Evolutionary conservation across 2,888 invertebrate genomes (phyloP).

Genomic region (Thymelicus lineola): DNA sequence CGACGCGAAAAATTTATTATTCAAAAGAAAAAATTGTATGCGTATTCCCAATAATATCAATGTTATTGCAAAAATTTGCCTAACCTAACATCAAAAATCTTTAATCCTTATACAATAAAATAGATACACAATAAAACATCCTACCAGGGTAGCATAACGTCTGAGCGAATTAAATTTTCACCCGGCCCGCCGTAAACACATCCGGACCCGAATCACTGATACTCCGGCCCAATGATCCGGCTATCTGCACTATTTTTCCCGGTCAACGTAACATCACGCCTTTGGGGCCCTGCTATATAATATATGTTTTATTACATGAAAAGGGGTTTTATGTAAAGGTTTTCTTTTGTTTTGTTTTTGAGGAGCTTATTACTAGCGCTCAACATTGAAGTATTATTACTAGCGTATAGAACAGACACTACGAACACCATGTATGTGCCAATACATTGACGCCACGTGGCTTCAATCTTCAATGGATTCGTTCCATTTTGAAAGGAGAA

Average conservation of each 20-base stretch:
- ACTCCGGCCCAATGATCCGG: conserved; percentile 77
- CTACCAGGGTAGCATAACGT: background rate
- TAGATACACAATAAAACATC: background rate
- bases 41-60: no score
- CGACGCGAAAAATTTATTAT: no score
- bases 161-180: conserved; percentile 20
- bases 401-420: no score
- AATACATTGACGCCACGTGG: no score
- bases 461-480: no score
- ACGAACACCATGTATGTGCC: no score
- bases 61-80: no score
- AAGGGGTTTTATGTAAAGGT: background rate
- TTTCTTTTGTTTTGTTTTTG: background rate
- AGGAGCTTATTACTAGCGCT: no score
- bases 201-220: conserved; percentile 65
- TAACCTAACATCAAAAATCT: background rate
- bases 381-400: no score
- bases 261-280: conserved; percentile 65
- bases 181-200: conserved; percentile 13
- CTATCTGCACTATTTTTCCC: conserved; percentile 78
- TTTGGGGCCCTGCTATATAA: conserved; percentile 61
- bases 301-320: conserved; percentile 24
- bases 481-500: no score
- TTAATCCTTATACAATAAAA: no score
- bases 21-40: no score